Conservation (phyloP, 2,888 invertebrate species). For the Troides aeacus region DNA sequence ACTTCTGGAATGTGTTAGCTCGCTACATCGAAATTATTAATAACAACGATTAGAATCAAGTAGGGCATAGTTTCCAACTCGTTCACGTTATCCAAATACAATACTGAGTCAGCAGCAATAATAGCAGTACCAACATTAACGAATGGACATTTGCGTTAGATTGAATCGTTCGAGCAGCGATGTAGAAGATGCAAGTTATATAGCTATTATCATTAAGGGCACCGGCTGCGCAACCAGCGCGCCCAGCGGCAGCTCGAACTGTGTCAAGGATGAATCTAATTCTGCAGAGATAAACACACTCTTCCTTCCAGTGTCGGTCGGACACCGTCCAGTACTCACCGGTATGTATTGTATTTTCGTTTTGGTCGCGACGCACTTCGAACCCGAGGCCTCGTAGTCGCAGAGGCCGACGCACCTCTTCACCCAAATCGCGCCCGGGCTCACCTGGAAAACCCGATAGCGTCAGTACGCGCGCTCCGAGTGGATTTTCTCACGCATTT, state of each 20-base stretch:
- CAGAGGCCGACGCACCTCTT: constrained; percentile 71
- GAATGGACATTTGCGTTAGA: constrained; percentile 9
- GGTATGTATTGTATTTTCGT: constrained; percentile 57
- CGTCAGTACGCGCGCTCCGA: constrained; percentile 40
- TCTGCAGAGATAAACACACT: constrained; percentile 51
- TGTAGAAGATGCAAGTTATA: constrained; percentile 41
- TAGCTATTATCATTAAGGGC: constrained; percentile 55
- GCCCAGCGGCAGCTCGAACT: constrained; percentile 41
- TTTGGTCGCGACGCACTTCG: constrained; percentile 56
- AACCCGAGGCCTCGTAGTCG: constrained; percentile 55
- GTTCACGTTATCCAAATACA: constrained; percentile 9
- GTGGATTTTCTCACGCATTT: constrained; percentile 62
- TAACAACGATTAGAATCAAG: constrained; percentile 18
- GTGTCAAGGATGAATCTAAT: constrained; percentile 64
- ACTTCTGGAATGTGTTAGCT: background rate
- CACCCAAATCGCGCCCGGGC: constrained; percentile 69
- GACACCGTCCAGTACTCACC: constrained; percentile 47
- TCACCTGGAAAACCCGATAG: constrained; percentile 62
- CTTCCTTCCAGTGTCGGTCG: constrained; percentile 34
- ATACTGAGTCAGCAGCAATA: constrained; percentile 22
- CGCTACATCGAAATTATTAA: background rate
- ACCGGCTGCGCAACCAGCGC: constrained; percentile 44
- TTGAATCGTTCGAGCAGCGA: constrained; percentile 21
- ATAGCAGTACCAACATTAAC: constrained; percentile 29
- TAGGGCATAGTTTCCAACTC: constrained; percentile 23